Evolutionary conservation across 2,113 vertebrate genomes (phyloP).

Genomic region (Xiphophorus couchianus): DNA sequence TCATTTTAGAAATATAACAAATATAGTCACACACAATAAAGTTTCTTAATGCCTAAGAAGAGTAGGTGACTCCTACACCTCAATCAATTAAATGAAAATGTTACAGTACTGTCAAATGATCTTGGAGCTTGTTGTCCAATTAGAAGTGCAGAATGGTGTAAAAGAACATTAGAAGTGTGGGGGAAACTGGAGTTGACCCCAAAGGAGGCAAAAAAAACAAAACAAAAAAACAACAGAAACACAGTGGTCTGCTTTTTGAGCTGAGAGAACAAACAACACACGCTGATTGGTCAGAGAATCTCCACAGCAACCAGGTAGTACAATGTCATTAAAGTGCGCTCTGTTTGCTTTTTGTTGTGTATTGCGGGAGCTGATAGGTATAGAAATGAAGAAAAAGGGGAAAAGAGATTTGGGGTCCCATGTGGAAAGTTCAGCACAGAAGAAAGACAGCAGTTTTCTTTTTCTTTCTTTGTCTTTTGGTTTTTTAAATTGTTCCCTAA

Average conservation of each 20-base stretch:
- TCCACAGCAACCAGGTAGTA: conserved; percentile 34
- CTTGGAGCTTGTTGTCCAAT: conserved; percentile 47
- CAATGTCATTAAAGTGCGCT: conserved; percentile 23
- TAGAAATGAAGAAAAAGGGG: conserved; percentile 13
- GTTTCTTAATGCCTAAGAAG: conserved; percentile 1
- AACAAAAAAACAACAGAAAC: conserved; percentile 3
- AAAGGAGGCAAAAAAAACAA: conserved; percentile 4
- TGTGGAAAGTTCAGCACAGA: conserved; percentile 35
- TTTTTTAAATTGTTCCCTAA: conserved; percentile 60
- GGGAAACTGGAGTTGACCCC: conserved; percentile 31
- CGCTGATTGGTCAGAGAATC: conserved; percentile 52
- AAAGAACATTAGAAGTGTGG: neutral
- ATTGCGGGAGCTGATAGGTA: conserved; percentile 30
- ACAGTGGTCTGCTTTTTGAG: conserved; percentile 16
- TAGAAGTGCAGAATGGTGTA: conserved; percentile 44
- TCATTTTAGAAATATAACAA: neutral
- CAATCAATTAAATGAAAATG: conserved; percentile 48
- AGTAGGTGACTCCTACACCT: neutral
- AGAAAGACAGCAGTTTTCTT: conserved; percentile 42
- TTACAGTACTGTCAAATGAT: conserved; percentile 39
- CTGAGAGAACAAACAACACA: conserved; percentile 17
- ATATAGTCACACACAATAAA: neutral
- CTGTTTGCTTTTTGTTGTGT: conserved; percentile 39
- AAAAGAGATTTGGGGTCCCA: conserved; percentile 27
- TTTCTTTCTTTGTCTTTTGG: conserved; percentile 41